Evolutionary conservation across 1,140 invertebrate genomes (phyloP).

Genomic region (Lanistes nyassanus): DNA sequence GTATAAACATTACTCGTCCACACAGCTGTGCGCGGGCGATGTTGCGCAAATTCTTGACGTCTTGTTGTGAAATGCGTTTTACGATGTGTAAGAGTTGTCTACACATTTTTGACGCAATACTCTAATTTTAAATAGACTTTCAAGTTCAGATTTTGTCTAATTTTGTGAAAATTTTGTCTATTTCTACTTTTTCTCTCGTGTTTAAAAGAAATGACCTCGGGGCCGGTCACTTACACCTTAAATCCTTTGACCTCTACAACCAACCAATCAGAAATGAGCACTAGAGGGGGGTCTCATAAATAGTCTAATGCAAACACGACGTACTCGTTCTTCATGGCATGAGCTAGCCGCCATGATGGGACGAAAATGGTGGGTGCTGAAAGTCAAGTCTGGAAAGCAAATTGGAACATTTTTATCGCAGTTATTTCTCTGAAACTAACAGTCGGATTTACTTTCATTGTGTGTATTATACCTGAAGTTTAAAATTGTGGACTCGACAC

Average conservation of each 20-base stretch:
- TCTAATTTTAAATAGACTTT: neutral
- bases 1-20: too few relatives aligned
- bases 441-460: neutral
- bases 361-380: constrained; percentile 16
- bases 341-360: constrained; percentile 31
- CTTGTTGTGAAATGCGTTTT: too few relatives aligned
- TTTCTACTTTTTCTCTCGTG: neutral
- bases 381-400: constrained; percentile 17
- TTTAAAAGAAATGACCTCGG: neutral
- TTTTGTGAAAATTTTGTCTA: neutral
- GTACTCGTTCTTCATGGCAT: constrained; percentile 31
- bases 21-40: too few relatives aligned
- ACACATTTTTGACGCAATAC: neutral
- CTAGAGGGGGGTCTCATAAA: constrained; percentile 26
- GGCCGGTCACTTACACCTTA: neutral
- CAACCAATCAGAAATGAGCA: constrained; percentile 31
- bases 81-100: neutral
- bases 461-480: neutral
- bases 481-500: neutral
- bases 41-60: too few relatives aligned
- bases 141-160: neutral
- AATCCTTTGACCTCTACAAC: neutral
- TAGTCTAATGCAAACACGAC: constrained; percentile 22
- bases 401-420: neutral
- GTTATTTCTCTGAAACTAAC: constrained; percentile 10